Percentiles rank a stretch among this genome's conserved stretches.
These are phyloP conservation scores for Muscidifurax raptorellus DNA, from an alignment of 1,140 invertebrate genomes.

Conservation along the genomic window DNA sequence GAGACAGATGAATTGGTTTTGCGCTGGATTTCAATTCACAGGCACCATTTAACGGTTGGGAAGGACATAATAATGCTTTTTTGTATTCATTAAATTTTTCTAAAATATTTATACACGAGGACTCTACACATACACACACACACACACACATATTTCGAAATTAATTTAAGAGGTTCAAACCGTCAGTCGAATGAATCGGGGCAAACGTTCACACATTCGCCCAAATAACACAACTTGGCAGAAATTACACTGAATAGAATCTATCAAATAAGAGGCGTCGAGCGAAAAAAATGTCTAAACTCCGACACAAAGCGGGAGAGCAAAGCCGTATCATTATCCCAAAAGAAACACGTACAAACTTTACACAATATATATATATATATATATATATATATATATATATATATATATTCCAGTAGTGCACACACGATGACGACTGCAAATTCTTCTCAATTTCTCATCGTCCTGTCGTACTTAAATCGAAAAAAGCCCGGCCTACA, in stretches of 20 bases:
- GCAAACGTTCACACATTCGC: neutral
- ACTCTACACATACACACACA: too few species aligned
- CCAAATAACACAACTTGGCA: neutral
- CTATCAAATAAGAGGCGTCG: conserved; percentile 20
- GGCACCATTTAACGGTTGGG: neutral
- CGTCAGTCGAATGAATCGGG: neutral
- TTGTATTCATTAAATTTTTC: neutral
- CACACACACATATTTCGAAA: too few species aligned
- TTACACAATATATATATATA: neutral
- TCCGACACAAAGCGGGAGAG: conserved; percentile 3
- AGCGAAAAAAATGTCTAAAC: neutral
- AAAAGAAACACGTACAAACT: conserved; percentile 33
- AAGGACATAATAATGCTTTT: neutral
- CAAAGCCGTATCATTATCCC: conserved; percentile 39
- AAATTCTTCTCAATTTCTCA: conserved; percentile 50
- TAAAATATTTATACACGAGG: too few species aligned
- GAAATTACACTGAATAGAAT: neutral
- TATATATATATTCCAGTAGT: neutral
- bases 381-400: too few species aligned
- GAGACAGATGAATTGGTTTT: neutral
- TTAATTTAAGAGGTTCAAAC: too few species aligned
- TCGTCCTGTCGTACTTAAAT: conserved; percentile 36
- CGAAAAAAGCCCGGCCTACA: conserved; percentile 3
- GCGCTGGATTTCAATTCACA: neutral
- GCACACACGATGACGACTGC: conserved; percentile 46